These are phyloP conservation scores for Tautogolabrus adspersus DNA, from an alignment of 2,113 vertebrate genomes.

Conservation along the genomic window DNA sequence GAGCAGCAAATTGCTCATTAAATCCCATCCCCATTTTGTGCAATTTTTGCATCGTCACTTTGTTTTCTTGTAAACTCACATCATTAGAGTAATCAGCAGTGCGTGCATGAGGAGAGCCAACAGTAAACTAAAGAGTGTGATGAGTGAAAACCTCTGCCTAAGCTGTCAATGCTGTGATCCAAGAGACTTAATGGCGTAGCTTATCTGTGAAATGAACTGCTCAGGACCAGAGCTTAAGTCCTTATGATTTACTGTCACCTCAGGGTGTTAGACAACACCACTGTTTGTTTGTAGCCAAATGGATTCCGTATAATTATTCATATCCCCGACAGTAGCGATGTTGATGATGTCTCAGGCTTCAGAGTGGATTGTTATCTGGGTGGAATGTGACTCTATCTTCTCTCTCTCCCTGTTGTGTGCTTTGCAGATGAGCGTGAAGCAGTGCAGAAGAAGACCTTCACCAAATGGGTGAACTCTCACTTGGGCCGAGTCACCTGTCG, in stretches of 20 bases:
- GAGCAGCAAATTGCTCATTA: neutral
- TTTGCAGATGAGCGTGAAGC: conserved; percentile 92
- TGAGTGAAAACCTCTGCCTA: conserved; percentile 53
- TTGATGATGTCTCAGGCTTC: neutral
- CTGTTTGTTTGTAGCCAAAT: conserved; percentile 1
- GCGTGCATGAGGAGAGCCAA: conserved; percentile 4
- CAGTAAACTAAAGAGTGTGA: conserved; percentile 24
- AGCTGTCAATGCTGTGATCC: conserved; percentile 56
- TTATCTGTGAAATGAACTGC: conserved; percentile 57
- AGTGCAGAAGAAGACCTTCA: conserved; percentile 96
- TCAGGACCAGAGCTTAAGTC: conserved; percentile 11
- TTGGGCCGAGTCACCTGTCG: conserved; percentile 91
- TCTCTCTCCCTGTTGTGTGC: conserved; percentile 6
- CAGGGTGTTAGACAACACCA: neutral
- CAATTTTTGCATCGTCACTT: conserved; percentile 1
- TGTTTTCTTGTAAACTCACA: neutral
- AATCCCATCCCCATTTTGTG: neutral
- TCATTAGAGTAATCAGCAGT: conserved; percentile 22
- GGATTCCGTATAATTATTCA: conserved; percentile 23
- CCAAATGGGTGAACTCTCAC: conserved; percentile 97
- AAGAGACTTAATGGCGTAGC: conserved; percentile 43
- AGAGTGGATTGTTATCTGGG: neutral
- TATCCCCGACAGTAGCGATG: conserved; percentile 3
- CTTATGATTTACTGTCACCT: conserved; percentile 37
- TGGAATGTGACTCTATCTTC: conserved; percentile 6